phyloP scores from a whole-genome alignment of 1,140 invertebrate species.

The Magallana gigas region DNA sequence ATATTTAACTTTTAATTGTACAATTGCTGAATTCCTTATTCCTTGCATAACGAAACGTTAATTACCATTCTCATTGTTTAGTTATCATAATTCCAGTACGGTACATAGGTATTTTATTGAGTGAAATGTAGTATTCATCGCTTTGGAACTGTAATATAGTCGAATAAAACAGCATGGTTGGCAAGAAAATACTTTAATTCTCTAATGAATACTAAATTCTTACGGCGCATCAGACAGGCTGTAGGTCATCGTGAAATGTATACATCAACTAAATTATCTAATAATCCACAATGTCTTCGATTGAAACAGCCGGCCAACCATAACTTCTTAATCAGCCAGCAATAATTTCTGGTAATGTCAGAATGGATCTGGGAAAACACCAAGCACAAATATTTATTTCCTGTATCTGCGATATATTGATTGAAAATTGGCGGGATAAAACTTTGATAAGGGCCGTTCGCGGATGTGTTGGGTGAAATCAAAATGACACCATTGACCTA shows the following conservation, averaged over 20 bases:
- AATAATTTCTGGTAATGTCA: constrained; percentile 16
- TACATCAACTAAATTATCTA: background rate
- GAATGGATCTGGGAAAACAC: background rate
- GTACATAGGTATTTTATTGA: too few relatives aligned
- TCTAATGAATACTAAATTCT: too few relatives aligned
- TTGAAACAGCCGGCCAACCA: background rate
- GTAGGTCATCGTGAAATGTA: background rate
- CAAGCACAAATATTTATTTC: constrained; percentile 24
- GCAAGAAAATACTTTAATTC: too few relatives aligned
- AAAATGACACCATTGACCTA: background rate
- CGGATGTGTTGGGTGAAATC: constrained; percentile 2
- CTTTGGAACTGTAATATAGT: background rate
- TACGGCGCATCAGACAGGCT: too few relatives aligned
- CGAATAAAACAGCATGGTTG: too few relatives aligned
- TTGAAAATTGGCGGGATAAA: background rate
- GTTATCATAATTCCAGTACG: too few relatives aligned
- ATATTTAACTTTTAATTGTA: too few relatives aligned
- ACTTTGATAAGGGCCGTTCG: background rate
- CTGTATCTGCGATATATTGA: constrained; percentile 15
- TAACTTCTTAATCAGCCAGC: constrained; percentile 7
- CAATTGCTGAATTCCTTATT: too few relatives aligned
- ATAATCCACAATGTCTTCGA: constrained; percentile 4
- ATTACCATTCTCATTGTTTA: too few relatives aligned
- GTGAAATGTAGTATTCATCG: background rate
- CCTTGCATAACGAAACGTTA: too few relatives aligned